Evolutionary conservation across 2,797 vertebrate genomes (phyloP), one percentile per base, ranked within the genome.

Genomic region (Chromobotia macracanthus): DNA sequence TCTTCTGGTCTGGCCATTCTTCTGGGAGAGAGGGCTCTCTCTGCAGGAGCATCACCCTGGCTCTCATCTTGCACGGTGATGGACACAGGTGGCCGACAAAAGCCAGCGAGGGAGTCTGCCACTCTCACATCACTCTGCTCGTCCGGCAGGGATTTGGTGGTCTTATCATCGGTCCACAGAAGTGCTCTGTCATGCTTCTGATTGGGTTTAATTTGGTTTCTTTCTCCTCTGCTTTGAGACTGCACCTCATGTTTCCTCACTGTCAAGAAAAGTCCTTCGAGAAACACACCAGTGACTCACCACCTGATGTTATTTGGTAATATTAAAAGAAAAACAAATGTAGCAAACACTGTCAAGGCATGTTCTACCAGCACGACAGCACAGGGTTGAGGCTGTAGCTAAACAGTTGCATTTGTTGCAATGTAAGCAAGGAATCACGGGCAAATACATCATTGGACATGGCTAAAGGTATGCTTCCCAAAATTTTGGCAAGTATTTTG

Each of bases 91-190:
- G 88, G 89, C 87, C 73, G 72, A 87, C 82, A 83, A 82, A 75
- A 86, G 89, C 87, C 80, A 80, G 87, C 79, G 75, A 80, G 77
- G 86, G 85, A 81, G 86, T 88, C 86, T 78, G 63, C 83, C 50
- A 44, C 83, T 85, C 87, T 85, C 80, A 81, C 86, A 85, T 84
- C 84, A 50, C 83, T 79, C 81, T 81, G 38, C 78, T 64, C 82
- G 83, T 89, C 89, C 28, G 81, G 86, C 88, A 85, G 71, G 74
- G 86, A 89, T 86, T 89, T 86, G 80, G 80, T 84, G 87, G 89
- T 87, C 92, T 92, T 93, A 93, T 93, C 93, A 83, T 89, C 88
- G 77, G 87, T 72, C 80, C 85, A 68, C 93, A 93, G 92, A 91
- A 91, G 89, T 87, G 88, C 85, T 86, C 88, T 91, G 88, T 92